phyloP scores from a whole-genome alignment of 1,140 invertebrate genomes.

The Drosophila ercepeae region DNA sequence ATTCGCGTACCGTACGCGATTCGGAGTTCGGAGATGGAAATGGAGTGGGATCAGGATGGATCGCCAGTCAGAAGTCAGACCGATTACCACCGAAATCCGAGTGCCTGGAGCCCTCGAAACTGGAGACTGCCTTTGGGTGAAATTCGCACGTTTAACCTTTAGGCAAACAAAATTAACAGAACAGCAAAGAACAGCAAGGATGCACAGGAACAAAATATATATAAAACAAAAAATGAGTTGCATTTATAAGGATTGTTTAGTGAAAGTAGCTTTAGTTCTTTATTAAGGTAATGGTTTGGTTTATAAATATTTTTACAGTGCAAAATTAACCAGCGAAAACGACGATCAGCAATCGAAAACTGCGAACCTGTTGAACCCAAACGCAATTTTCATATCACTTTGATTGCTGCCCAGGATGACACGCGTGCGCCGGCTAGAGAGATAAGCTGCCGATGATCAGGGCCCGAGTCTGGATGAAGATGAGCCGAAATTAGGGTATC shows the following conservation, averaged over 20 bases:
- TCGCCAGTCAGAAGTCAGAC: constrained; percentile 71
- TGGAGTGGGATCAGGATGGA: constrained; percentile 49
- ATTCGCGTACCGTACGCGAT: constrained; percentile 75
- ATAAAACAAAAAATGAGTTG: neutral
- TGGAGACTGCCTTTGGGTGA: constrained; percentile 63
- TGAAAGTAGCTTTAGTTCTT: too few species aligned
- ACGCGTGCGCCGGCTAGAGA: constrained; percentile 72
- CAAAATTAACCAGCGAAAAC: neutral
- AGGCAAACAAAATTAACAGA: constrained; percentile 68
- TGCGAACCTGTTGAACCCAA: constrained; percentile 79
- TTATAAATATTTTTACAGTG: neutral
- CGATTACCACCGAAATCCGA: constrained; percentile 75
- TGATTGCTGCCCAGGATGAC: constrained; percentile 81
- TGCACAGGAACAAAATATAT: too few species aligned
- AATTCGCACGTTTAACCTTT: constrained; percentile 83
- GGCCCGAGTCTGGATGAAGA: constrained; percentile 50
- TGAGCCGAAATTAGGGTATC: constrained; percentile 73
- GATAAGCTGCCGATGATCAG: constrained; percentile 65
- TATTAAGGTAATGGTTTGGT: too few species aligned
- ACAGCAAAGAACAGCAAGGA: constrained; percentile 40
- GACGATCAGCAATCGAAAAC: constrained; percentile 50
- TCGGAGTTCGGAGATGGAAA: constrained; percentile 25
- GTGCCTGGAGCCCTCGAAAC: constrained; percentile 42
- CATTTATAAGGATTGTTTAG: neutral
- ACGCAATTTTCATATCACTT: constrained; percentile 83